Percentiles rank a stretch among this genome's conserved stretches.
Conservation (phyloP, 2,113 vertebrate genomes). For the Hoplias malabaricus region DNA sequence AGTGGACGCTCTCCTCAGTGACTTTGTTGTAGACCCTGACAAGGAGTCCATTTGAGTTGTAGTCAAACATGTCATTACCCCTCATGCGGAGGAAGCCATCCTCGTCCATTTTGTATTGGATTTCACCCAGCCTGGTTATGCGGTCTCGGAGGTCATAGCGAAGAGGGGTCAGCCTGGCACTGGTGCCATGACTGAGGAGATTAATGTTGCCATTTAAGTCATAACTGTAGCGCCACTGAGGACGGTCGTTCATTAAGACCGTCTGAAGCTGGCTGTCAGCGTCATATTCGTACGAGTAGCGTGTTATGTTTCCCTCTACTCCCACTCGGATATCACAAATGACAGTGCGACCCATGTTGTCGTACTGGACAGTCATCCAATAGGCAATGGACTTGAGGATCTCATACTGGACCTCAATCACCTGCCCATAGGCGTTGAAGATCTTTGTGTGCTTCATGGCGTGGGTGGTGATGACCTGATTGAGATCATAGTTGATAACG, state of each 20-base stretch:
- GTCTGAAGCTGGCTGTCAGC: constrained; percentile 94
- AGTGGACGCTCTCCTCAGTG: constrained; percentile 82
- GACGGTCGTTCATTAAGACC: constrained; percentile 91
- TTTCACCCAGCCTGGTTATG: constrained; percentile 91
- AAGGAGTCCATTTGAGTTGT: constrained; percentile 92
- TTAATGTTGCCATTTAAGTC: constrained; percentile 98
- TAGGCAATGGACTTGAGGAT: constrained; percentile 95
- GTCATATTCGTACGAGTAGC: constrained; percentile 93
- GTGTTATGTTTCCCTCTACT: constrained; percentile 93
- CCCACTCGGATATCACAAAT: constrained; percentile 91
- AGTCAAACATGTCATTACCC: constrained; percentile 90
- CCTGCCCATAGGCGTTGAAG: constrained; percentile 91
- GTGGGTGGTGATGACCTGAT: constrained; percentile 97
- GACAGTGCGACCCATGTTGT: constrained; percentile 86
- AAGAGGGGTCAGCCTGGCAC: constrained; percentile 86
- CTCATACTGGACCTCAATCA: constrained; percentile 96
- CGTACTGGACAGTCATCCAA: constrained; percentile 98
- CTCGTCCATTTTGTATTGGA: constrained; percentile 92
- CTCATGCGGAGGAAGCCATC: constrained; percentile 93
- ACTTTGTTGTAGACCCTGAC: constrained; percentile 84
- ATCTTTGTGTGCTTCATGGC: constrained; percentile 98
- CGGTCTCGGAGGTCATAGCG: constrained; percentile 93
- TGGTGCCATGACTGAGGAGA: constrained; percentile 92
- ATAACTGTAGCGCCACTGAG: constrained; percentile 96
- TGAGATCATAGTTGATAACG: constrained; percentile 96